Percentiles rank a stretch among this genome's conserved stretches.
Conservation (phyloP, 2,888 invertebrate genomes). For the Helicoverpa assulta region DNA sequence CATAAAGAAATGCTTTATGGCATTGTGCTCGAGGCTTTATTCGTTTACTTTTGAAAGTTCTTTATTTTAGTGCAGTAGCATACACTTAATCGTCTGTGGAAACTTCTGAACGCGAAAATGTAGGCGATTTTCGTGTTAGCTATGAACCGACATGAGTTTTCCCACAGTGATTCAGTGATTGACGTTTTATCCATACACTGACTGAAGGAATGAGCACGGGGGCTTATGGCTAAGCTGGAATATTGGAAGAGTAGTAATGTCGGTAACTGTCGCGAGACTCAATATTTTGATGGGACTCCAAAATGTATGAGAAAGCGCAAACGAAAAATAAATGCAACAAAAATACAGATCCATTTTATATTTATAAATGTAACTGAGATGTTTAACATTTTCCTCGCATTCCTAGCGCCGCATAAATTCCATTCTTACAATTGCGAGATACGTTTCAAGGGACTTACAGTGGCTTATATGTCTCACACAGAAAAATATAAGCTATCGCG, state of each 20-base stretch:
- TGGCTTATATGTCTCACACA: constrained; percentile 31
- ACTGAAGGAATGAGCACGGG: too few relatives aligned
- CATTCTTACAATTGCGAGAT: constrained; percentile 39
- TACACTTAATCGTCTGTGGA: neutral
- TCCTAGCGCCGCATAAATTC: constrained; percentile 33
- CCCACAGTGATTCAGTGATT: too few relatives aligned
- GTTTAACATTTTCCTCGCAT: constrained; percentile 28
- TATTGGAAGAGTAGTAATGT: too few relatives aligned
- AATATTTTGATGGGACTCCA: too few relatives aligned
- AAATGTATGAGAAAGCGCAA: too few relatives aligned
- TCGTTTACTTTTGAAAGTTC: neutral
- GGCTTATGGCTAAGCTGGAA: too few relatives aligned
- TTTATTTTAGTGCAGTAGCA: neutral
- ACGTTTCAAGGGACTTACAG: constrained; percentile 36
- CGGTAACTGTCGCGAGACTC: too few relatives aligned
- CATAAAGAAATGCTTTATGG: constrained; percentile 4
- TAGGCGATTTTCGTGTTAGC: too few relatives aligned
- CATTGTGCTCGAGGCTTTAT: neutral
- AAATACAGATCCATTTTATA: neutral
- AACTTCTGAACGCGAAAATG: neutral
- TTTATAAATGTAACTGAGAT: constrained; percentile 14
- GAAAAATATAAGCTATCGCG: constrained; percentile 27
- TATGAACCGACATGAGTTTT: too few relatives aligned
- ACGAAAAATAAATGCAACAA: neutral
- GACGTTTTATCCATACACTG: too few relatives aligned